Base-by-base conservation (phyloP, 2,113 vertebrate species). In the Nesoenas mayeri region DNA sequence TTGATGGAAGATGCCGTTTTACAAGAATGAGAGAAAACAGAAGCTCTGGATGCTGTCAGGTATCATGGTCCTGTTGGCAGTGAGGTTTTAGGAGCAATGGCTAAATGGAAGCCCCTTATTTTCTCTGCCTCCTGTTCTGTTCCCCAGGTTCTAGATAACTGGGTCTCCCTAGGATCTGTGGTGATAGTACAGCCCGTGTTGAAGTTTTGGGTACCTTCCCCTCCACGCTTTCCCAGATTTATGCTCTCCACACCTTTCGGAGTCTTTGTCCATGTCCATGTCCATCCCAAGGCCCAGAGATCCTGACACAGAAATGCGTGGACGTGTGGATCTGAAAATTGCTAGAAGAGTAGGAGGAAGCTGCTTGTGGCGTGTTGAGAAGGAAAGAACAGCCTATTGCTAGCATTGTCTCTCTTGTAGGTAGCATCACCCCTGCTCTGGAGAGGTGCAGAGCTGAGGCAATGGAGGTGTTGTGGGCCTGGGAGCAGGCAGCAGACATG, bases 391-490 rank as follows among this genome's bases (percentile, higher is more conserved):
- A 61, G 11, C 7, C 14, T 38, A 3, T 15, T 40, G 9, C 17
- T 54, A 21, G 5, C 18, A 36, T 29, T 65, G 6, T 6, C 6
- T 53, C 9, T 58, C 16, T 56, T 54, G 18, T 5, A 61, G 34
- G 36, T 22, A 66, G 3, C 18, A 38, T 57, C 50, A 51, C 7
- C 4, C 24, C 19, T 54, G 13, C 28, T 57, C 18, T 77, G 64
- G 20, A 34, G 5, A 24, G 10, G 31, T 10, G 51, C 16, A 40
- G 2, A 21, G 5, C 22, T 58, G 32, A 48, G 32, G 22, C 50
- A 62, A 9, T 0, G 0, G 47, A 86, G 47, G 11, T 28, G 8
- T 7, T 36, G 29, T 42, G 34, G 44, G 36, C 11, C 36, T 48
- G 19, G 9, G 15, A 91, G 17, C 29, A 54, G 36, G 31, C 26